phyloP scores from a whole-genome alignment of 2,888 invertebrate genomes.

The Cenopis cana region DNA sequence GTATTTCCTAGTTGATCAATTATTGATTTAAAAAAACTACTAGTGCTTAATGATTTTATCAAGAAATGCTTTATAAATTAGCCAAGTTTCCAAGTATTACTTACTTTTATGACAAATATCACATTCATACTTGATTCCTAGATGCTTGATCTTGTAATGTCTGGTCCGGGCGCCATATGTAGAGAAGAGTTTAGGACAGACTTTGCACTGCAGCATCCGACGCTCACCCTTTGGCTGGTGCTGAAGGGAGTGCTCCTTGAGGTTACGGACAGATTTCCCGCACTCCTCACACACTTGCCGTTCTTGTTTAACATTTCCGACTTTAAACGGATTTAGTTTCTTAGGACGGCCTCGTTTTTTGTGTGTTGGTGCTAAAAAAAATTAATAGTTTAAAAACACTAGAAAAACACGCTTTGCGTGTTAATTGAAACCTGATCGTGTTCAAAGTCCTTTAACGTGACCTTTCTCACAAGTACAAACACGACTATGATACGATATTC shows the following conservation, averaged over 20 bases:
- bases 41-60: not conserved
- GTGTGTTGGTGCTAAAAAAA: conserved; percentile 50
- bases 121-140: conserved; percentile 67
- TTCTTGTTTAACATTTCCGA: conserved; percentile 40
- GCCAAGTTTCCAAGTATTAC: conserved; percentile 26
- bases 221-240: conserved; percentile 58
- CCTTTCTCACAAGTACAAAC: no score
- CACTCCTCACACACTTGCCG: conserved; percentile 71
- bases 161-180: conserved; percentile 59
- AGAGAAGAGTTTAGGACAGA: conserved; percentile 67
- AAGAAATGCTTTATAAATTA: not conserved
- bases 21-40: no score
- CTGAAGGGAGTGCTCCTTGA: conserved; percentile 60
- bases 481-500: no score
- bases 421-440: no score
- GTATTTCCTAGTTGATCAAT: no score
- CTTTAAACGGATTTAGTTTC: conserved; percentile 46
- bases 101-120: conserved; percentile 72
- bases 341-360: conserved; percentile 52
- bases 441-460: no score
- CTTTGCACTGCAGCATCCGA: conserved; percentile 60
- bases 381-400: no score
- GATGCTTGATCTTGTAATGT: conserved; percentile 71
- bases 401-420: no score
- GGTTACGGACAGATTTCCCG: conserved; percentile 65